Percentiles rank a stretch among this genome's conserved stretches.
Conservation (phyloP, 2,888 invertebrate species). For the Drosophila gaucha region DNA sequence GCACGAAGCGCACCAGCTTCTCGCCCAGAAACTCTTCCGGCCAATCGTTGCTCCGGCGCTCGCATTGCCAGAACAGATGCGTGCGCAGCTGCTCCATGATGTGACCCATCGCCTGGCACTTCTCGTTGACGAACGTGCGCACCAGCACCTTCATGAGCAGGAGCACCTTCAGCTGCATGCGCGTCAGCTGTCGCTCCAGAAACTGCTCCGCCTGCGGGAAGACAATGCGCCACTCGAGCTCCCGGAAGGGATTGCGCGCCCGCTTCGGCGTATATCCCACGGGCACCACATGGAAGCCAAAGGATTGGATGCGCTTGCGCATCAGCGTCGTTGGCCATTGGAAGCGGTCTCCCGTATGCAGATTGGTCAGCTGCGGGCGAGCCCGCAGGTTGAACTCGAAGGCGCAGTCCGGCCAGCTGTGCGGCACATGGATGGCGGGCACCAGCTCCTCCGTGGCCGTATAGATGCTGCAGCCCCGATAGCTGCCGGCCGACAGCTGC, state of each 20-base stretch:
- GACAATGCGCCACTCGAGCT: conserved; percentile 91
- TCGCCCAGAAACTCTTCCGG: conserved; percentile 90
- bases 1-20: conserved; percentile 87
- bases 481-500: conserved; percentile 86
- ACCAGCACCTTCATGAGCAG: conserved; percentile 89
- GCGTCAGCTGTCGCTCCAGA: conserved; percentile 89
- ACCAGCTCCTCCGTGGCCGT: conserved; percentile 89
- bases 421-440: conserved; percentile 87
- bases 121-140: conserved; percentile 89
- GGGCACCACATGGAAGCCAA: conserved; percentile 90
- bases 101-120: conserved; percentile 86
- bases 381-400: conserved; percentile 88
- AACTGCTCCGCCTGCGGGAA: conserved; percentile 92
- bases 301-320: conserved; percentile 88
- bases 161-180: conserved; percentile 90
- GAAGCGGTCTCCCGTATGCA: conserved; percentile 86
- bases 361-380: conserved; percentile 86
- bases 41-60: conserved; percentile 90
- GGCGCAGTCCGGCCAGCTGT: conserved; percentile 89
- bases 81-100: conserved; percentile 90
- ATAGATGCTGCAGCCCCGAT: conserved; percentile 89
- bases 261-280: conserved; percentile 88
- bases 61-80: conserved; percentile 91
- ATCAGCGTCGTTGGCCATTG: conserved; percentile 90
- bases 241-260: conserved; percentile 87